These are phyloP conservation scores for Philopotamus ludificatus DNA, from an alignment of 1,140 invertebrate genomes.

Conservation along the genomic window DNA sequence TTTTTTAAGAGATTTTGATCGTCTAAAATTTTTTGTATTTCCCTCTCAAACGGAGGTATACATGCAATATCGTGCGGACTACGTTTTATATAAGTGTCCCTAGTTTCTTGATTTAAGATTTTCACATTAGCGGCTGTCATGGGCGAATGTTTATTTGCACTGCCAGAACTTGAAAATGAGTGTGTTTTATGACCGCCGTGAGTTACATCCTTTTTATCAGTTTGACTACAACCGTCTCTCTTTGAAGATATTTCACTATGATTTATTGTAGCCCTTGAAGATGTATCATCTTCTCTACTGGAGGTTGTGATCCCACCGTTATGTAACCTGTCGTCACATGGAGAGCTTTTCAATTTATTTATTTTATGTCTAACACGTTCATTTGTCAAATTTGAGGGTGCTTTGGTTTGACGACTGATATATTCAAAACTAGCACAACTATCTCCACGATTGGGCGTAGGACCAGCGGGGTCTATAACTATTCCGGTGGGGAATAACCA, in stretches of 20 bases:
- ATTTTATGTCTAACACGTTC: constrained; percentile 47
- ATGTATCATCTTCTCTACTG: constrained; percentile 55
- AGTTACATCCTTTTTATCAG: constrained; percentile 60
- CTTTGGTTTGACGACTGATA: constrained; percentile 44
- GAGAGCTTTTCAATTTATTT: constrained; percentile 47
- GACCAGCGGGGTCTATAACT: constrained; percentile 32
- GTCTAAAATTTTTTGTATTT: constrained; percentile 72
- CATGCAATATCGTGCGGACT: constrained; percentile 54
- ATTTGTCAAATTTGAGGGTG: constrained; percentile 34
- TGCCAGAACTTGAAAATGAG: constrained; percentile 53
- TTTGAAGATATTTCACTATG: constrained; percentile 57
- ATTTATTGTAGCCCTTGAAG: constrained; percentile 53
- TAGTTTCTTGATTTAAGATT: constrained; percentile 53
- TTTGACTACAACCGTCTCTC: constrained; percentile 63
- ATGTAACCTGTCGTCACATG: constrained; percentile 50
- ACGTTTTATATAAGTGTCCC: constrained; percentile 52
- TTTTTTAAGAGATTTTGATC: constrained; percentile 65
- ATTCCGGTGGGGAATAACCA: constrained; percentile 42
- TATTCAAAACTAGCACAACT: constrained; percentile 67
- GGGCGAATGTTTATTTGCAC: constrained; percentile 49
- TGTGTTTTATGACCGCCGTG: constrained; percentile 50
- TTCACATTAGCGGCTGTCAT: constrained; percentile 52
- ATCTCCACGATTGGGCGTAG: constrained; percentile 57
- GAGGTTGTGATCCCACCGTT: constrained; percentile 47
- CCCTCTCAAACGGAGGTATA: constrained; percentile 66